A percentile compares a stretch with the other conserved stretches of the same genome.
phyloP scores from a whole-genome alignment of 2,113 vertebrate genomes.

The Riparia riparia region DNA sequence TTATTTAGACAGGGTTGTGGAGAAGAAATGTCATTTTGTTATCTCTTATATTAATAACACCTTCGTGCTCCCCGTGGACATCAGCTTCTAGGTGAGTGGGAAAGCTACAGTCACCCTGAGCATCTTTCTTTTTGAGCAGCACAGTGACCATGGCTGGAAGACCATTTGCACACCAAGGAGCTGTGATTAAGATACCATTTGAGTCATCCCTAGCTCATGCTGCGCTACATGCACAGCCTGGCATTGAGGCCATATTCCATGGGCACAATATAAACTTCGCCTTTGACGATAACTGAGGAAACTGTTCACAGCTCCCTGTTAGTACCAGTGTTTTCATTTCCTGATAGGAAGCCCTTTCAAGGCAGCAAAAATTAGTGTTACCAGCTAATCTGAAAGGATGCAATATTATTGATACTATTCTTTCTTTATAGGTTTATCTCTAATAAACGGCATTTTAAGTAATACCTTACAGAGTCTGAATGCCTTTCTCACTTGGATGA shows the following conservation, averaged over 20 bases:
- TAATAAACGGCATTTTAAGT: not conserved
- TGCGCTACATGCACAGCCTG: not conserved
- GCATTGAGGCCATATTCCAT: not conserved
- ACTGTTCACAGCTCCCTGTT: not conserved
- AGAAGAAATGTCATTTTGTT: not conserved
- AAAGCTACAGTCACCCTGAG: accelerated
- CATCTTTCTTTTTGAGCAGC: not conserved
- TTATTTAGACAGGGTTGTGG: not conserved
- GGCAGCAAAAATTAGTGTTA: not conserved
- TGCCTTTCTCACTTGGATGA: not conserved
- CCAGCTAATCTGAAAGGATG: not conserved
- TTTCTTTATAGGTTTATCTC: not conserved
- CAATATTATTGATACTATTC: not conserved
- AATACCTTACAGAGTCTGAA: not conserved
- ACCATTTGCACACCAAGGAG: accelerated
- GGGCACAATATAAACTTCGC: not conserved
- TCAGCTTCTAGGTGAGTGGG: not conserved
- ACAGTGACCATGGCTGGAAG: not conserved
- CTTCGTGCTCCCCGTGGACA: not conserved
- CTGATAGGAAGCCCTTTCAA: not conserved
- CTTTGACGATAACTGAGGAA: not conserved
- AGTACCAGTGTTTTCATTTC: not conserved
- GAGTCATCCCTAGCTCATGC: not conserved
- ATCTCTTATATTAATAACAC: not conserved
- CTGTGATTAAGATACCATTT: accelerated